Conservation (phyloP, 2,888 invertebrate species). For the Acleris cristana region DNA sequence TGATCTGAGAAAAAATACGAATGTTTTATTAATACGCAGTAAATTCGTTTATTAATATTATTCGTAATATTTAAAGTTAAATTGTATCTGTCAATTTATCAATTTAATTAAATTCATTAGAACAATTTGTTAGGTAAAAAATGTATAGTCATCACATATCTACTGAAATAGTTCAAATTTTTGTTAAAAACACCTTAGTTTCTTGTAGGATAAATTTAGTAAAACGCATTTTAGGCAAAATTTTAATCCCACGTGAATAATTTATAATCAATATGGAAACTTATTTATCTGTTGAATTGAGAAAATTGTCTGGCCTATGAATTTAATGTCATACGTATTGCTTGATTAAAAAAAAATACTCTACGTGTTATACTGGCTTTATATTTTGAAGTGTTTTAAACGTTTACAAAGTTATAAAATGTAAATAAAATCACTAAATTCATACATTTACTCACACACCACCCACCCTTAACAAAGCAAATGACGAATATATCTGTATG, state of each 20-base stretch:
- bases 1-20: constrained; percentile 13
- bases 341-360: constrained; percentile 19
- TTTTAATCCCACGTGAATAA: constrained; percentile 12
- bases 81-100: constrained; percentile 59
- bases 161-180: constrained; percentile 53
- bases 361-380: background rate
- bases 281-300: constrained; percentile 9
- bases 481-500: background rate
- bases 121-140: constrained; percentile 21
- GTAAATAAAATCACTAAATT: constrained; percentile 7
- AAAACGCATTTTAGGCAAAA: constrained; percentile 46
- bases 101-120: constrained; percentile 45
- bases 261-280: constrained; percentile 11
- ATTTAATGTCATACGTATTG: constrained; percentile 23
- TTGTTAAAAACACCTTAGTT: constrained; percentile 44
- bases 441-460: background rate
- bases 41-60: background rate
- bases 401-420: constrained; percentile 16
- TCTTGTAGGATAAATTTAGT: constrained; percentile 39
- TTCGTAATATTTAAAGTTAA: constrained; percentile 15
- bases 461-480: background rate
- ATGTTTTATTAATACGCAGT: constrained; percentile 6
- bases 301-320: constrained; percentile 12
- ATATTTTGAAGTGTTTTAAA: constrained; percentile 7
- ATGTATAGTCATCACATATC: constrained; percentile 43